Base-by-base conservation (phyloP, 2,888 invertebrate genomes). In the Tipula vernalis region DNA sequence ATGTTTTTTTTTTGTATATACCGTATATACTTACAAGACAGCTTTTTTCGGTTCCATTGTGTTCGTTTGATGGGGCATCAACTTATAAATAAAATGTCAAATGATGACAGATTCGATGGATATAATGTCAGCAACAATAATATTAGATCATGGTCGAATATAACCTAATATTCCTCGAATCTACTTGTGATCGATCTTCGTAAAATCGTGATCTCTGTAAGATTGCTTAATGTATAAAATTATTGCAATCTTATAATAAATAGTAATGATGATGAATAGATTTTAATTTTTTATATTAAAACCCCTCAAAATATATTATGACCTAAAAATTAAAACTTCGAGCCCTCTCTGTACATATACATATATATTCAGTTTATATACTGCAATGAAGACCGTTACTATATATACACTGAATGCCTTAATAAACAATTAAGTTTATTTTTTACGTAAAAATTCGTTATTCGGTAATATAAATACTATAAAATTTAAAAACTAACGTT, bases 381-480 rank as follows among this genome's bases (percentile, higher is more conserved):
- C 57, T 10, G 18, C 28, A 71, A 71, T 71, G 71, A 28, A 28
- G 71, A 71, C 71, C 71, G 71, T 71, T 71, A 71, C 28, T 71
- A 28, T 57, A 57, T 57, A 57, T 71, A 71, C 71, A 10, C 28
- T 71, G 10, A 71, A 71, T 71, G 71, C 28, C 51, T 57, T 57
- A 71, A 71, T 71, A 71, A 71, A 71, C 71, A 71, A 71, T 71
- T 71, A 71, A 71, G 71, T 71, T 71, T 71, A 71, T 28, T 71
- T 71, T 51, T 71, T 71, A 71, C 71, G 71, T 71, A 71, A 71
- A 71, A 71, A 71, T 71, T 71, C 71, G 71, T 71, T 71, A 71
- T 71, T 71, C 71, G 71, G 71, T 71, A 71, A 71, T 71, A 71
- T 71, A 71, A 71, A 28, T 28, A 71, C 71, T 71, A 71, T 71